Evolutionary conservation across 2,888 invertebrate genomes (phyloP), one percentile per base, ranked within the genome.

Genomic region (Drosophila mercatorum): DNA sequence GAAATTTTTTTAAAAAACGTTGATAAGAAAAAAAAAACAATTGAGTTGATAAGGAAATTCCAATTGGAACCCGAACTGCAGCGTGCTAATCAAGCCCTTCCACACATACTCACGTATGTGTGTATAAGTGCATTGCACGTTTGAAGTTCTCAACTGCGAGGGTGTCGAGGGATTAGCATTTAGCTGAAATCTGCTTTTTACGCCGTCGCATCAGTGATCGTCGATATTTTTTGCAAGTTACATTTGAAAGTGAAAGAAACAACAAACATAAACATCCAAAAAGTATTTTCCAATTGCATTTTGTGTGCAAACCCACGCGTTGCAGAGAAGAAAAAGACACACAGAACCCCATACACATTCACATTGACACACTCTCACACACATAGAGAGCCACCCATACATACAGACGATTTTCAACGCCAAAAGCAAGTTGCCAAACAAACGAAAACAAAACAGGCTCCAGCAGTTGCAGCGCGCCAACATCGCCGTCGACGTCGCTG

Each of bases 401-500:
- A 49, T 68, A 71, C 63, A 41, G 10, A 78, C 71, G 60, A 74
- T 70, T 57, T 57, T 63, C 68, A 74, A 78, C 75, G 67, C 60
- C 53, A 74, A 79, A 72, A 75, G 80, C 80, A 75, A 75, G 64
- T 66, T 74, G 81, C 68, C 69, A 73, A 81, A 51, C 51, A 51
- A 51, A 74, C 74, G 68, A 67, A 68, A 71, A 72, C 72, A 77
- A 68, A 74, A 79, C 80, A 71, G 75, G 79, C 77, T 78, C 70
- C 70, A 78, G 75, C 71, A 70, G 62, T 79, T 75, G 71, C 82
- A 75, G 82, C 80, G 82, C 75, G 82, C 76, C 62, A 79, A 78
- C 75, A 65, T 71, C 59, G 64, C 43, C 47, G 68, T 64, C 57
- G 49, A 62, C 63, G 67, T 63, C 58, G 66, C 80, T 80, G 65